phyloP scores from a whole-genome alignment of 2,797 vertebrate genomes.

The Chelon auratus region DNA sequence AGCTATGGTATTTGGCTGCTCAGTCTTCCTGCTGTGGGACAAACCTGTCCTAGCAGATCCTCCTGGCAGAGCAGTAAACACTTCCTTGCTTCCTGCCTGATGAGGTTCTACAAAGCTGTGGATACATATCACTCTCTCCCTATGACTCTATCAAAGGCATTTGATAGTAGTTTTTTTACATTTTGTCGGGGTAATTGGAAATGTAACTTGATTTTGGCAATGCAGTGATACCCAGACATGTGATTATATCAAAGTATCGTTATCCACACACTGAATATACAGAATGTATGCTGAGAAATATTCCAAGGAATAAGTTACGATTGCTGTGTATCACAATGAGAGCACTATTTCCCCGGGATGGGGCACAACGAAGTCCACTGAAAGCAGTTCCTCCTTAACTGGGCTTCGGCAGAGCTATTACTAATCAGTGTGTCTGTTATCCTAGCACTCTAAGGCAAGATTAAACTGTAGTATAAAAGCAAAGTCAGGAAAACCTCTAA shows the following conservation, averaged over 20 bases:
- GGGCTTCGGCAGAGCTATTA: constrained; percentile 66
- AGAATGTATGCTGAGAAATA: constrained; percentile 21
- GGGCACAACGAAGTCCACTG: constrained; percentile 33
- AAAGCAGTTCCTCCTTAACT: constrained; percentile 50
- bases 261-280: constrained; percentile 19
- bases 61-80: constrained; percentile 48
- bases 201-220: constrained; percentile 28
- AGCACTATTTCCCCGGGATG: constrained; percentile 20
- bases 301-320: constrained; percentile 36
- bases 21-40: constrained; percentile 37
- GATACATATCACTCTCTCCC: constrained; percentile 51
- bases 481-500: constrained; percentile 70
- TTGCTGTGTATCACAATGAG: constrained; percentile 31
- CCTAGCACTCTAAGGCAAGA: constrained; percentile 69
- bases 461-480: constrained; percentile 72
- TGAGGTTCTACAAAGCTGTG: constrained; percentile 46
- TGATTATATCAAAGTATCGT: constrained; percentile 23
- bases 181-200: constrained; percentile 31
- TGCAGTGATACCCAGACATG: constrained; percentile 11
- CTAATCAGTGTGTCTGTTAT: constrained; percentile 72
- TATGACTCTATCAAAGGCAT: constrained; percentile 12
- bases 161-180: constrained; percentile 20
- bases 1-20: constrained; percentile 39
- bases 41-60: constrained; percentile 58
- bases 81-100: constrained; percentile 43